Evolutionary conservation across 2,113 vertebrate genomes (phyloP), one percentile per base, ranked within the genome.

Genomic region (Lichenostomus cassidix): DNA sequence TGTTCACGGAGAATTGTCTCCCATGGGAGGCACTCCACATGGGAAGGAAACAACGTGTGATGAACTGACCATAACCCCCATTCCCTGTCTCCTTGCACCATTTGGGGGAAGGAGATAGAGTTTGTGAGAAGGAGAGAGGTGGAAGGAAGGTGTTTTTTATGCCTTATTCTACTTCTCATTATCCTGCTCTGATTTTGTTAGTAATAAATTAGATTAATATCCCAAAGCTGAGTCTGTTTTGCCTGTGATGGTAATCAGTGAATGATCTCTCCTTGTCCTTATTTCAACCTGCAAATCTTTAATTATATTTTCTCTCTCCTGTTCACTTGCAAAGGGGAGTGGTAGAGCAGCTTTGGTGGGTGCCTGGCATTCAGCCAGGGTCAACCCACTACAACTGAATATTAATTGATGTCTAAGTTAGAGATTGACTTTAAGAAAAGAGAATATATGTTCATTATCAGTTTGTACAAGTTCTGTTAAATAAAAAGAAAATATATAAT

Each of bases 101-200:
- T 19, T 7, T 8, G 3, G 3, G 3, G 4, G 15, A 12, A 46
- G 19, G 28, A 78, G 7, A 2, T 28, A 39, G 33, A 53, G 4
- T 22, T 60, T 69, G 46, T 27, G 18, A 52, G 77, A 28, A 28
- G 46, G 23, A 9, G 23, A 62, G 4, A 12, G 2, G 8, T 6
- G 3, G 15, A 7, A 46, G 4, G 8, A 53, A 77, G 15, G 7
- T 24, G 2, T 19, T 69, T 50, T 68, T 46, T 20, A 33, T 53
- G 47, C 44, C 18, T 62, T 39, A 33, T 39, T 77, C 33, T 78
- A 24, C 7, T 46, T 53, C 15, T 69, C 33, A 69, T 77, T 77
- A 3, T 37, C 22, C 7, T 53, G 11, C 8, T 46, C 42, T 53
- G 46, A 33, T 60, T 60, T 69, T 23, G 10, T 69, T 69, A 28